Evolutionary conservation across 2,113 vertebrate genomes (phyloP).

Genomic region (Gasterosteus aculeatus): DNA sequence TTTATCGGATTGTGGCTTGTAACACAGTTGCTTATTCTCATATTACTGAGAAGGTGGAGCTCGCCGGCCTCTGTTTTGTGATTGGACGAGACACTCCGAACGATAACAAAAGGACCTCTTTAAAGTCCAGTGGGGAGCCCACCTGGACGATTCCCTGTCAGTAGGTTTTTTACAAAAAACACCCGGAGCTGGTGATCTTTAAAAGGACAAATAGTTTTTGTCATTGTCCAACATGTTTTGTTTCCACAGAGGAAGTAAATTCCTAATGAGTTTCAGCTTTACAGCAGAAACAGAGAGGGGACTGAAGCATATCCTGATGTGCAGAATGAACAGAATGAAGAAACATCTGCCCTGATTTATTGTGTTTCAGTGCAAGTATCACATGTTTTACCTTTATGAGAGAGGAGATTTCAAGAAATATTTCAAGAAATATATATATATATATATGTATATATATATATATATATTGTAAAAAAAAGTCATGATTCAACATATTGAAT

Average conservation of each 20-base stretch:
- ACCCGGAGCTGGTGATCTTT: not conserved
- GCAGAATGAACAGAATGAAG: not conserved
- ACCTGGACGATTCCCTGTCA: not conserved
- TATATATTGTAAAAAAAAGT: not conserved
- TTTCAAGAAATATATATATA: no score
- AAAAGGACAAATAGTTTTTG: not conserved
- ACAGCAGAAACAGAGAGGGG: not conserved
- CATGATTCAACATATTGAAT: not conserved
- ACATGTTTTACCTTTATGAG: not conserved
- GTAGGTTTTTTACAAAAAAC: no score
- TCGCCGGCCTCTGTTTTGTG: no score
- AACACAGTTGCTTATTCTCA: not conserved
- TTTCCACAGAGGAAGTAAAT: not conserved
- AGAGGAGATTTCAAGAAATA: not conserved
- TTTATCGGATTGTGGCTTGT: no score
- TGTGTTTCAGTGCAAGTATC: not conserved
- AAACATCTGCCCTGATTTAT: not conserved
- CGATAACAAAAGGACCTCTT: not conserved
- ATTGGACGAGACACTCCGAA: not conserved
- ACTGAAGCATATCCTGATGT: not conserved
- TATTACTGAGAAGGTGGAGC: not conserved
- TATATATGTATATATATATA: no score
- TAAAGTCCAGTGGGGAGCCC: not conserved
- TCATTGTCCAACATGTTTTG: not conserved
- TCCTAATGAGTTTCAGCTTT: not conserved